A percentile compares a stretch with the other conserved stretches of the same genome.
These are phyloP conservation scores for Lepidurus couesii DNA, from an alignment of 1,140 invertebrate genomes.

Conservation along the genomic window DNA sequence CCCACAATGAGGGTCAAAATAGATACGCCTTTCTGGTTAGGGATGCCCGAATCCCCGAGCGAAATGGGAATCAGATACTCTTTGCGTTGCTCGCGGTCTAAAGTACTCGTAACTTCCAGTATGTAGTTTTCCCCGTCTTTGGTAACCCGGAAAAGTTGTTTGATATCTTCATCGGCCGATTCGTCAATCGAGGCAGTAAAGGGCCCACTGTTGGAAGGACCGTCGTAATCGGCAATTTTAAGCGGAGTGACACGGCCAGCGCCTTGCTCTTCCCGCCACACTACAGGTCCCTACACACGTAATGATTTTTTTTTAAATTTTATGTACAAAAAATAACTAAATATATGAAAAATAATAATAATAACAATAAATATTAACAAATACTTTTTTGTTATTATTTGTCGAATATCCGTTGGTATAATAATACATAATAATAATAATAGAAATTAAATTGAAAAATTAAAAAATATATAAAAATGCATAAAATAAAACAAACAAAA, in stretches of 20 bases:
- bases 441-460: conserved; percentile 39
- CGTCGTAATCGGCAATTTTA: conserved; percentile 69
- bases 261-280: conserved; percentile 75
- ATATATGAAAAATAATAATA: no score
- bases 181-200: conserved; percentile 67
- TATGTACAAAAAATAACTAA: no score
- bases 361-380: no score
- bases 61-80: conserved; percentile 77
- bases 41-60: conserved; percentile 74
- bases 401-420: no score
- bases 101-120: conserved; percentile 45
- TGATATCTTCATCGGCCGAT: conserved; percentile 60
- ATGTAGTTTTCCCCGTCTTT: background rate
- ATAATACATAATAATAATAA: no score
- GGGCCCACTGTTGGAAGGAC: conserved; percentile 71
- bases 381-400: no score
- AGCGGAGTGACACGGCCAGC: conserved; percentile 55
- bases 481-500: conserved; percentile 21
- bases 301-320: no score
- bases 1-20: conserved; percentile 79
- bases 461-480: background rate
- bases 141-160: conserved; percentile 61
- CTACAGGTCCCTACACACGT: conserved; percentile 54
- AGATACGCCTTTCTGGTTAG: conserved; percentile 62
- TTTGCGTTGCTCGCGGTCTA: conserved; percentile 84